Conservation (phyloP, 1,140 invertebrate genomes). For the Thereuonema tuberculata region DNA sequence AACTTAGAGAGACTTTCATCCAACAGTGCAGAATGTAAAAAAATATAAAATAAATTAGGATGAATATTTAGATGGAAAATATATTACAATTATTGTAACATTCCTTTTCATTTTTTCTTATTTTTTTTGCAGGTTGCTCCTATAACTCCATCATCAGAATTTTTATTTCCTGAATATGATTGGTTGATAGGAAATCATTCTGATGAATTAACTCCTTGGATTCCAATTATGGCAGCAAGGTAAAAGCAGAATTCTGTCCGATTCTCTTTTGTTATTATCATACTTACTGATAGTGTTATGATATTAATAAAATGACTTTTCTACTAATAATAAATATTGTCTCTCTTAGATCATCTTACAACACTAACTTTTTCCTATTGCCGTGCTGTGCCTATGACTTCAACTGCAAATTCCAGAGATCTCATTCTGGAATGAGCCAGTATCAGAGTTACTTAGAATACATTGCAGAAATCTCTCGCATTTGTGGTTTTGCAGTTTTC, state of each 20-base stretch:
- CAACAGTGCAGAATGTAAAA: neutral
- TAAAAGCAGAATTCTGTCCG: conserved; percentile 19
- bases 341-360: conserved; percentile 33
- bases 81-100: neutral
- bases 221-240: conserved; percentile 76
- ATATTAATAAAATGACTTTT: neutral
- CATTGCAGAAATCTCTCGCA: conserved; percentile 47
- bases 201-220: conserved; percentile 95
- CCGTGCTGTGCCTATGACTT: conserved; percentile 93
- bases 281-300: neutral
- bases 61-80: neutral
- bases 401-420: conserved; percentile 64
- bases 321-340: neutral
- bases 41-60: neutral
- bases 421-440: conserved; percentile 35
- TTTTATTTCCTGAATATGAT: conserved; percentile 59
- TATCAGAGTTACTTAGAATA: conserved; percentile 77
- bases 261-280: neutral
- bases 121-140: conserved; percentile 32
- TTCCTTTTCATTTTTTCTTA: neutral
- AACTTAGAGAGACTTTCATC: neutral
- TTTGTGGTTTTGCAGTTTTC: conserved; percentile 59
- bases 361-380: conserved; percentile 64
- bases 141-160: conserved; percentile 51
- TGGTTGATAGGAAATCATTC: conserved; percentile 99